A percentile compares a stretch with the other conserved stretches of the same genome.
These are phyloP conservation scores for Sparus aurata DNA, from an alignment of 2,797 vertebrate genomes.

Conservation along the genomic window DNA sequence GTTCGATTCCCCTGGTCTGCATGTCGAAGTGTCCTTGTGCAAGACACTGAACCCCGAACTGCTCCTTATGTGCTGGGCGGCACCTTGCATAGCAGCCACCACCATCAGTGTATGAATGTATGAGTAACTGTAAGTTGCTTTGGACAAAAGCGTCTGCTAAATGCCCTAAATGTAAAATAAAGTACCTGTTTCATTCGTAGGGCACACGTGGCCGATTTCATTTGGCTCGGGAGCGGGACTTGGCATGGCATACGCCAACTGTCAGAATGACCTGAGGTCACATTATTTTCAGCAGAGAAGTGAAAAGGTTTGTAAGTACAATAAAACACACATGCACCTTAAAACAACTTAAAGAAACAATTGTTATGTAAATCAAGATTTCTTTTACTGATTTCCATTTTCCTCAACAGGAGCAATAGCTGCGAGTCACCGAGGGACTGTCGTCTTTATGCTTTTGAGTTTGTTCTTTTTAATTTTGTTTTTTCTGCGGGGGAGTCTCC, in stretches of 20 bases:
- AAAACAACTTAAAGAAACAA: neutral
- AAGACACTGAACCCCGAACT: too few relatives aligned
- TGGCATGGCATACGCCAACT: constrained; percentile 98
- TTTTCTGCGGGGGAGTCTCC: constrained; percentile 48
- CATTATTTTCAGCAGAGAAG: constrained; percentile 91
- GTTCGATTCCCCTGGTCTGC: too few relatives aligned
- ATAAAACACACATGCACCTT: neutral
- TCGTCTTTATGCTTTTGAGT: constrained; percentile 33
- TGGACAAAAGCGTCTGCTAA: too few relatives aligned
- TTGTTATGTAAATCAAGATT: constrained; percentile 9
- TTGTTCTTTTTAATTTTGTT: constrained; percentile 37
- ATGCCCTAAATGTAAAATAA: neutral
- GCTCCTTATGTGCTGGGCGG: too few relatives aligned
- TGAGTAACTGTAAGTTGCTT: too few relatives aligned
- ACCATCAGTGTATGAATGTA: too few relatives aligned
- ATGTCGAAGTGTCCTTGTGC: too few relatives aligned
- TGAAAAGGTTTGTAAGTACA: constrained; percentile 88
- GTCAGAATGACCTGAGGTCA: constrained; percentile 94
- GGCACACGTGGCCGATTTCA: constrained; percentile 92
- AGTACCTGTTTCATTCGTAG: constrained; percentile 75
- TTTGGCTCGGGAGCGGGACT: constrained; percentile 92
- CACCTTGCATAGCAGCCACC: too few relatives aligned
- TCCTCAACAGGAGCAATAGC: constrained; percentile 80
- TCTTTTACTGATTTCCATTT: constrained; percentile 39
- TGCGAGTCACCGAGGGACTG: constrained; percentile 53